A percentile compares a stretch with the other conserved stretches of the same genome.
phyloP scores from a whole-genome alignment of 30 jellyfish, hydroid and myxozoan genomes.

The Rhopilema esculentum region DNA sequence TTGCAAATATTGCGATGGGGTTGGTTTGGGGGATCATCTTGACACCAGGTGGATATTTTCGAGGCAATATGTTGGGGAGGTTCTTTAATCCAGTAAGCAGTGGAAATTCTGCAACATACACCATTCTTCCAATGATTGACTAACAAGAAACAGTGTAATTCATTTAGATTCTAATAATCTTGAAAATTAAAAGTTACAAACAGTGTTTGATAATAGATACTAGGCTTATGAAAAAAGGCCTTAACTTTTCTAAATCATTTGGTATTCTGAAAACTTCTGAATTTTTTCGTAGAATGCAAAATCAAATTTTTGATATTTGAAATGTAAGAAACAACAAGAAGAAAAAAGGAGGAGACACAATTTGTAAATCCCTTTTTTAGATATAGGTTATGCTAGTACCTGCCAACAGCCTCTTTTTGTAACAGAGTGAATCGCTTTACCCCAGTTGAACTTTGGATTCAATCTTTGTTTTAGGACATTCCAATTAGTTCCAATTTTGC shows the following conservation, averaged over 20 bases:
- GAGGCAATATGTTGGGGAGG: slow-evolving; percentile 12
- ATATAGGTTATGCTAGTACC: background rate
- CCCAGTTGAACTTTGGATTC: slow-evolving; percentile 66
- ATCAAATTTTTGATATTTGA: no score
- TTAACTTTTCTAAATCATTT: no score
- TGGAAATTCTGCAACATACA: slow-evolving; percentile 10
- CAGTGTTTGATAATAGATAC: background rate
- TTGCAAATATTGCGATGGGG: slow-evolving; percentile 35
- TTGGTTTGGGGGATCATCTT: slow-evolving; percentile 18
- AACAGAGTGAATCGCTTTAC: slow-evolving; percentile 26
- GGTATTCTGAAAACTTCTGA: no score
- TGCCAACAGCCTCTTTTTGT: background rate
- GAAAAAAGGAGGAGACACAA: background rate
- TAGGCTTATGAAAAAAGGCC: no score
- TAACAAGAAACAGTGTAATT: no score
- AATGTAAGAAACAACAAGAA: no score
- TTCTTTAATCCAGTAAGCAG: slow-evolving; percentile 10
- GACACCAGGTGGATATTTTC: slow-evolving; percentile 3
- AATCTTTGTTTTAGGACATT: slow-evolving; percentile 28
- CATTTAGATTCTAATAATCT: no score
- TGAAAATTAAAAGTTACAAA: no score
- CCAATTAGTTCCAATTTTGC: slow-evolving; percentile 60
- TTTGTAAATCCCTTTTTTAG: no score
- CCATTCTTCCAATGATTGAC: slow-evolving; percentile 12
- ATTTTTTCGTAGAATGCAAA: no score